Evolutionary conservation across 2,113 vertebrate genomes (phyloP).

Genomic region (Tachycineta bicolor): DNA sequence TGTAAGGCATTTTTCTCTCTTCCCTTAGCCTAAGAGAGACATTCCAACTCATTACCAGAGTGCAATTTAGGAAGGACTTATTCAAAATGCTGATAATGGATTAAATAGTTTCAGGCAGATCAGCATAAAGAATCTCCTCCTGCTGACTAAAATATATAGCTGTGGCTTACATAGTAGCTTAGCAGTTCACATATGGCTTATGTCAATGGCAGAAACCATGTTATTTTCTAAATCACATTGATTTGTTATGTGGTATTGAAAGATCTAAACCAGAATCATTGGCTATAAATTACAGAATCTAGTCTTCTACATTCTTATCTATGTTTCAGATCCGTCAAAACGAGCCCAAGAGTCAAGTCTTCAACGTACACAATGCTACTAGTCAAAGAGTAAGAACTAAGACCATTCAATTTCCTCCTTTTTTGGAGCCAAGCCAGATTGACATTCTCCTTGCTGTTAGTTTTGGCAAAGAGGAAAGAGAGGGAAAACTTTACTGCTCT

Average conservation of each 20-base stretch:
- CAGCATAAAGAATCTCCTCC: slow-evolving; percentile 63
- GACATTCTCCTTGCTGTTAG: slow-evolving; percentile 85
- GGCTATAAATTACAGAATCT: slow-evolving; percentile 78
- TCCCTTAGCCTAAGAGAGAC: slow-evolving; percentile 26
- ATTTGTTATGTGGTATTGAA: slow-evolving; percentile 83
- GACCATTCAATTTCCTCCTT: slow-evolving; percentile 80
- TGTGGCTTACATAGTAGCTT: slow-evolving; percentile 77
- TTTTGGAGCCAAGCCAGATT: slow-evolving; percentile 76
- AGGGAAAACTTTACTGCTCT: slow-evolving; percentile 80
- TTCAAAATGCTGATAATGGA: slow-evolving; percentile 70
- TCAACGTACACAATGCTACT: slow-evolving; percentile 81
- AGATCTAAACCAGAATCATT: slow-evolving; percentile 82
- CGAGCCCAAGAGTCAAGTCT: slow-evolving; percentile 73
- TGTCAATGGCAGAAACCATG: slow-evolving; percentile 79
- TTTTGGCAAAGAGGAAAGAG: slow-evolving; percentile 81
- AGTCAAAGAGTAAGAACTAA: slow-evolving; percentile 82
- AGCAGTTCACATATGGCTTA: slow-evolving; percentile 82
- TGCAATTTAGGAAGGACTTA: slow-evolving; percentile 57
- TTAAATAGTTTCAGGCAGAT: slow-evolving; percentile 61
- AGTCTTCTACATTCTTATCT: slow-evolving; percentile 80
- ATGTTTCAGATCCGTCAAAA: slow-evolving; percentile 76
- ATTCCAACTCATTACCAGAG: slow-evolving; percentile 58
- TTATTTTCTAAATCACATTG: slow-evolving; percentile 80
- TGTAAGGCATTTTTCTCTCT: slow-evolving; percentile 49
- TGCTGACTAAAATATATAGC: slow-evolving; percentile 76